Evolutionary conservation across 1,140 invertebrate genomes (phyloP).

Genomic region (Bathynomus jamesi): DNA sequence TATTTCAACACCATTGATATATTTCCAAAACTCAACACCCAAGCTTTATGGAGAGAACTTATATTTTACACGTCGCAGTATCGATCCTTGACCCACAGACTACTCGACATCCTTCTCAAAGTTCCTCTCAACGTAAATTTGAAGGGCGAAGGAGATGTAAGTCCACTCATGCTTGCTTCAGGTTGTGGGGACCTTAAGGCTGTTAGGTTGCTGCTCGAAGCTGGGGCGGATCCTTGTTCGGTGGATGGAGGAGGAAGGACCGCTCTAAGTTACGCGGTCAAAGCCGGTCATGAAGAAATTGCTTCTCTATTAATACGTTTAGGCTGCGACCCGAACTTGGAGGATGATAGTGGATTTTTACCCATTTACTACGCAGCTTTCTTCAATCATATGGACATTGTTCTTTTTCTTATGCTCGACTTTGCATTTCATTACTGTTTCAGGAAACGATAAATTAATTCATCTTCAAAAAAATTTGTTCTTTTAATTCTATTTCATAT

Average conservation of each 20-base stretch:
- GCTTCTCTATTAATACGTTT: slow-evolving; percentile 11
- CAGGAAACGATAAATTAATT: background rate
- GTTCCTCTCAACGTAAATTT: slow-evolving; percentile 5
- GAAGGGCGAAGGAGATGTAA: slow-evolving; percentile 14
- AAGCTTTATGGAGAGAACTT: slow-evolving; percentile 17
- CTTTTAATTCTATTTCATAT: no score
- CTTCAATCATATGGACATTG: slow-evolving; percentile 15
- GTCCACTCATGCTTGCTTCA: slow-evolving; percentile 30
- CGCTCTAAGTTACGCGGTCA: slow-evolving; percentile 24
- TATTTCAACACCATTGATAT: slow-evolving; percentile 29
- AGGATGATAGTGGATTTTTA: slow-evolving; percentile 18
- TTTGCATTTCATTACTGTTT: slow-evolving; percentile 24
- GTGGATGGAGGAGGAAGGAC: slow-evolving; percentile 17
- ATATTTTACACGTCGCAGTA: slow-evolving; percentile 15
- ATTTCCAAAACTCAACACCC: slow-evolving; percentile 29
- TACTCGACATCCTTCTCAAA: slow-evolving; percentile 11
- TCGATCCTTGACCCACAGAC: background rate
- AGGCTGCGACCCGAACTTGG: slow-evolving; percentile 12
- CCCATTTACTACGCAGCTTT: slow-evolving; percentile 32
- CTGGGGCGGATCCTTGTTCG: slow-evolving; percentile 6
- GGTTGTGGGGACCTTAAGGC: slow-evolving; percentile 13
- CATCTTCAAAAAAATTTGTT: no score
- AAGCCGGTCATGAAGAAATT: slow-evolving; percentile 15
- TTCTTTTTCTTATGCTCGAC: slow-evolving; percentile 26
- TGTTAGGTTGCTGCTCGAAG: slow-evolving; percentile 10